phyloP scores from a whole-genome alignment of 2,888 invertebrate species.

The Eupithecia pulchellata region DNA sequence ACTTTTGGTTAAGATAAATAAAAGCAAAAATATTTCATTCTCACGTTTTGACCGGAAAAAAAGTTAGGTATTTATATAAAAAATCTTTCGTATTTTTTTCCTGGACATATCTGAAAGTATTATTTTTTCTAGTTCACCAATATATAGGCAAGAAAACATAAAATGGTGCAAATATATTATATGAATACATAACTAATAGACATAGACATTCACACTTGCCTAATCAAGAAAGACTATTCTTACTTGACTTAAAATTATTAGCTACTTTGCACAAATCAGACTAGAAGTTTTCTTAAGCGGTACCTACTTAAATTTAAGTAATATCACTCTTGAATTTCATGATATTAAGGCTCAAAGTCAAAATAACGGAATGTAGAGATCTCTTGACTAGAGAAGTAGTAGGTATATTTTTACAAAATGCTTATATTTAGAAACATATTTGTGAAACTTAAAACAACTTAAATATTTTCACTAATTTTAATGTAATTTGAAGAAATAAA shows the following conservation, averaged over 20 bases:
- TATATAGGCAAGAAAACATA: not conserved
- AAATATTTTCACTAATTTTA: not conserved
- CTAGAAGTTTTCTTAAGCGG: conserved; percentile 66
- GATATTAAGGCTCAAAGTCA: conserved; percentile 16
- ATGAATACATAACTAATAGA: not conserved
- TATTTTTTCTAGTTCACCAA: not conserved
- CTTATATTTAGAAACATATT: not conserved
- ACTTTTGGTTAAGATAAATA: not conserved
- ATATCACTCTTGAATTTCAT: conserved; percentile 73
- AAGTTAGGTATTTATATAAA: no score
- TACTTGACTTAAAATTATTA: conserved; percentile 2
- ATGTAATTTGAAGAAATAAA: not conserved
- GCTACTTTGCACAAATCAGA: conserved; percentile 51
- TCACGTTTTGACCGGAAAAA: not conserved
- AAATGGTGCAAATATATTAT: not conserved
- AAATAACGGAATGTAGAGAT: conserved; percentile 41
- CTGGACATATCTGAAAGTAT: not conserved
- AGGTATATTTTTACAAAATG: conserved; percentile 21
- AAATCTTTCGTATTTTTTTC: no score
- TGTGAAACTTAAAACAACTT: not conserved
- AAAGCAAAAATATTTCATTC: not conserved
- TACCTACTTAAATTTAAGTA: conserved; percentile 69
- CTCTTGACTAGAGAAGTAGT: conserved; percentile 49
- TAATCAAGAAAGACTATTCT: not conserved
- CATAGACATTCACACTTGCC: not conserved